phyloP scores from a whole-genome alignment of 2,797 vertebrate genomes.

The Tenualosa ilisha region DNA sequence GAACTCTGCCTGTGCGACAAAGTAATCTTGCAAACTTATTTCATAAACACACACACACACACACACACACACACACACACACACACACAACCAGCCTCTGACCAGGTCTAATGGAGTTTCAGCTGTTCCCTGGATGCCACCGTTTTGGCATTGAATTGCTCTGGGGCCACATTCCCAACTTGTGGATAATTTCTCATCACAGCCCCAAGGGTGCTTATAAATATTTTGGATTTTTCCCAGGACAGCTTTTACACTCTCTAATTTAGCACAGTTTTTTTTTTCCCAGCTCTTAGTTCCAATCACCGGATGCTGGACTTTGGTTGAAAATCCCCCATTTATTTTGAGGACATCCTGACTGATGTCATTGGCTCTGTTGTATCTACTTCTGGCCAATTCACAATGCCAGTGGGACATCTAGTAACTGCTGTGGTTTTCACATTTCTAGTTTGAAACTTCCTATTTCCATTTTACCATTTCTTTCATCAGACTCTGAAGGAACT shows the following conservation, averaged over 20 bases:
- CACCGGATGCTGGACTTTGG: not conserved
- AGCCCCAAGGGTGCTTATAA: not conserved
- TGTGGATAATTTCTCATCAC: not conserved
- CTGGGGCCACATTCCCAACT: not conserved
- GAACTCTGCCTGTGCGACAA: not conserved
- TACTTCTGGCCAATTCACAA: not conserved
- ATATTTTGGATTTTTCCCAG: not conserved
- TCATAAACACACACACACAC: too few species aligned
- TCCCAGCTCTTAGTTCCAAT: not conserved
- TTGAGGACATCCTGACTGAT: not conserved
- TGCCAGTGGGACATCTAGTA: not conserved
- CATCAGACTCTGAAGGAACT: too few species aligned
- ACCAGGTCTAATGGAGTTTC: not conserved
- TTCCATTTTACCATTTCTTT: not conserved
- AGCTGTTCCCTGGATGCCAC: slow-evolving; percentile 6
- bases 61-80: not conserved
- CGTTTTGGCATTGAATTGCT: not conserved
- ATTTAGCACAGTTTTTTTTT: not conserved
- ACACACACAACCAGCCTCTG: not conserved
- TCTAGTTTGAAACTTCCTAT: not conserved
- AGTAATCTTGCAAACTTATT: not conserved
- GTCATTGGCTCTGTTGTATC: not conserved
- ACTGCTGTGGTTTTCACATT: not conserved
- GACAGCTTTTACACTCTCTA: not conserved
- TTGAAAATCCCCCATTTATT: not conserved